Evolutionary conservation across 1,140 invertebrate genomes (phyloP).

Genomic region (Tetragnatha versicolor): DNA sequence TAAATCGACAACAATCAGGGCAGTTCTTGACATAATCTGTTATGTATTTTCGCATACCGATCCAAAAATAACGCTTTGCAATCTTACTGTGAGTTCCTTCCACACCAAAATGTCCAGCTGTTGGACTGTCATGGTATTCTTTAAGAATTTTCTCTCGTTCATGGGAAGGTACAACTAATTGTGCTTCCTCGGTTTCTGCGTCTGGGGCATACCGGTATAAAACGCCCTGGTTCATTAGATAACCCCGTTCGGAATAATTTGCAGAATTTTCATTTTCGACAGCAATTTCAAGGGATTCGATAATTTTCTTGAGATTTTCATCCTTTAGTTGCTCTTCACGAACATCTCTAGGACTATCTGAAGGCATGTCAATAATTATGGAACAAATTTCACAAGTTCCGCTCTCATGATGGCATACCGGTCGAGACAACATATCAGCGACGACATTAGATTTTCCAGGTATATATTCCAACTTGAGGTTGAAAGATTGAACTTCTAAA

Average conservation of each 20-base stretch:
- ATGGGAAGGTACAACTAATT: not conserved
- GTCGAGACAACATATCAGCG: not conserved
- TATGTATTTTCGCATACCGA: conserved; percentile 15
- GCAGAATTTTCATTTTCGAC: not conserved
- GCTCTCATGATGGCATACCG: not conserved
- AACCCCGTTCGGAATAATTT: not conserved
- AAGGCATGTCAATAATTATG: not conserved
- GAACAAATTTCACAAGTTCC: not conserved
- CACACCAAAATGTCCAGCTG: not conserved
- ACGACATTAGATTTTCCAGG: not conserved
- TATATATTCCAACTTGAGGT: not conserved
- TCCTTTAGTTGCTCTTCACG: not conserved
- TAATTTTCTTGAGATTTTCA: not conserved
- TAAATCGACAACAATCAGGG: not conserved
- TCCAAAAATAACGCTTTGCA: not conserved
- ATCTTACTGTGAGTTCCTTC: conserved; percentile 13
- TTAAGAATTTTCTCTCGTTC: not conserved
- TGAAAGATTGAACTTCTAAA: not conserved
- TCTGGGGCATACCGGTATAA: not conserved
- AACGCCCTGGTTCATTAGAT: not conserved
- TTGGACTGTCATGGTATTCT: not conserved
- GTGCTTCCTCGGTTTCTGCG: not conserved
- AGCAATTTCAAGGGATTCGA: not conserved
- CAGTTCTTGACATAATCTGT: conserved; percentile 16
- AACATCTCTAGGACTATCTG: not conserved